Evolutionary conservation across 2,113 vertebrate species (phyloP), one percentile per base, ranked within the genome.

Genomic region (Thinocorus orbignyianus): DNA sequence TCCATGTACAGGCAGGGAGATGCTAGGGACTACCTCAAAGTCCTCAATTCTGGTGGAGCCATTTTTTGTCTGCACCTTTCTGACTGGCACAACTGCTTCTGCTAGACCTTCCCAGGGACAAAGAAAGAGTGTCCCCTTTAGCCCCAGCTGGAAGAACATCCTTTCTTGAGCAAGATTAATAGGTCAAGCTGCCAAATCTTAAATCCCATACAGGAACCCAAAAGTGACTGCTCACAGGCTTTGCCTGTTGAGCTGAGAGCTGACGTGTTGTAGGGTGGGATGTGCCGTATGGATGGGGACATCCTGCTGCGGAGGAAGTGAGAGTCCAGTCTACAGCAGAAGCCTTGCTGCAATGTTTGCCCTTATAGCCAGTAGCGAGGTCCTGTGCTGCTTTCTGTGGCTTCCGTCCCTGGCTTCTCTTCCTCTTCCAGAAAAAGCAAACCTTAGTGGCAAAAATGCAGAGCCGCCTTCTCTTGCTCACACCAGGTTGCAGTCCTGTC

Each of bases 41-140:
- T 42, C 26, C 5, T 8, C 1, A 0, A 49, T 26, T 46, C 35
- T 80, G 23, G 42, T 46, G 17, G 15, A 48, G n/a, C 14, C 2
- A 4, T 9, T n/a, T 44, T 23, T 4, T n/a, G 25, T 73, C 28
- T 66, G 49, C 41, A 24, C 49, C 64, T 55, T 58, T 91, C 35
- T 46, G 60, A 25, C 6, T 35, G 68, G 74, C 44, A 71, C n/a
- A 48, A 46, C 30, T 49, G 35, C 90, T 95, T 92, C 94, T 96
- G 66, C 64, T 44, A 81, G 25, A 35, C 13, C 51, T 84, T 90
- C 26, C 81, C 4, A 3, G 46, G 58, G 72, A 52, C 25, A 26
- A 69, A 90, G 77, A 37, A 39, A 69, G 48, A 17, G 3, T 24
- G 62, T 81, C 70, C 9, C 39, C 41, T 85, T 31, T 30, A 61